Conservation (phyloP, 2,113 vertebrate genomes). For the Micronycteris hirsuta region DNA sequence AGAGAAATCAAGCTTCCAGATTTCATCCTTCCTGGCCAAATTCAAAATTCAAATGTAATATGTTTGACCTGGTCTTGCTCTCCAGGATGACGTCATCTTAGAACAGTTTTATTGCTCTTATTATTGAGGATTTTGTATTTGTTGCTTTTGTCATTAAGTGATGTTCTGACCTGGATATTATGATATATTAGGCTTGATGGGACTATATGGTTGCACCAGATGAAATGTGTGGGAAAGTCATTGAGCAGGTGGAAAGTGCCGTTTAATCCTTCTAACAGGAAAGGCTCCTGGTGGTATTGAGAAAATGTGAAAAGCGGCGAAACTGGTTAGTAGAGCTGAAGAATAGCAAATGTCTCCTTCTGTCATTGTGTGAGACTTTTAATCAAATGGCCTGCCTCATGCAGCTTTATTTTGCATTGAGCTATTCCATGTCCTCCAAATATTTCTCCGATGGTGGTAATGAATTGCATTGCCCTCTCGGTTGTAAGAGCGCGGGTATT, state of each 20-base stretch:
- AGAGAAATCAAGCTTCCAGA: background rate
- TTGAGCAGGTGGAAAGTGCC: conserved; percentile 69
- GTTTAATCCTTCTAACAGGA: conserved; percentile 67
- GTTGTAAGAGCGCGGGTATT: conserved; percentile 75
- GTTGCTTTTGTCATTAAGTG: background rate
- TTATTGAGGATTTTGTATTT: background rate
- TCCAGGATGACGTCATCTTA: background rate
- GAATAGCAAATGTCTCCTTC: conserved; percentile 63
- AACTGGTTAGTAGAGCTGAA: conserved; percentile 48
- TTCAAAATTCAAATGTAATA: conserved; percentile 44
- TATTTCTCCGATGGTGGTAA: conserved; percentile 79
- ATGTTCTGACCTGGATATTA: conserved; percentile 54
- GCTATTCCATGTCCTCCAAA: conserved; percentile 68
- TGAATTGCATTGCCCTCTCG: conserved; percentile 84
- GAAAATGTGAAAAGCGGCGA: conserved; percentile 54
- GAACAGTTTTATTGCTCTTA: background rate
- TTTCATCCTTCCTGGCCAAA: background rate
- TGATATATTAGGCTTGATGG: conserved; percentile 60
- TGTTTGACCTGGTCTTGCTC: conserved; percentile 35
- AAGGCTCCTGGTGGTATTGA: conserved; percentile 41
- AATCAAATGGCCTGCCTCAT: conserved; percentile 53
- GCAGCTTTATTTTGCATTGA: conserved; percentile 62
- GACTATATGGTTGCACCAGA: conserved; percentile 48
- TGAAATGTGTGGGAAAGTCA: conserved; percentile 65
- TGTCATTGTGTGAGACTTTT: conserved; percentile 51